Evolutionary conservation across 2,888 invertebrate species (phyloP), one percentile per base, ranked within the genome.

Genomic region (Tanypteryx hageni): DNA sequence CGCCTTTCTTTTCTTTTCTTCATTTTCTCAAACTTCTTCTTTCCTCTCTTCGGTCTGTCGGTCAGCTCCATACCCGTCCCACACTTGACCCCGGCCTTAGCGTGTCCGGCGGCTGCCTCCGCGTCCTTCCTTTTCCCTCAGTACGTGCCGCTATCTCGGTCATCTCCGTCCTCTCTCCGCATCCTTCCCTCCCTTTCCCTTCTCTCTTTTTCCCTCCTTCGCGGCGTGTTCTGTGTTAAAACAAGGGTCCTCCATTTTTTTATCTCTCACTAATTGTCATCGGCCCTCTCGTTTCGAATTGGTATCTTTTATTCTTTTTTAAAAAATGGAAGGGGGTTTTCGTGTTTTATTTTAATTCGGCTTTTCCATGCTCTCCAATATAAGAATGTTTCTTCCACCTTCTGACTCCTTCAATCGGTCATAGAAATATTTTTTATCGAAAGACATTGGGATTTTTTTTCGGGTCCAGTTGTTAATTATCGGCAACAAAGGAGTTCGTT

Each of bases 231-330:
- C 44, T 31, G 56, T n/a, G 64, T 44, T 64, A 4, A 10, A 44
- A 44, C 44, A 89, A 68, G 68, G 68, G 27, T 7, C 61, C 31
- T 89, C 64, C 86, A 61, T 8, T 59, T 61, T 16, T 44, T 56
- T 18, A 68, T 89, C 61, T 64, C 44, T 68, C 68, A n/a, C 89
- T 89, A 89, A 89, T 89, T 64, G 64, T 64, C 89, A 14, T 86
- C 89, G 14, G 59, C 18, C 44, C 11, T 18, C 18, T 64, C 44
- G 44, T 64, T 89, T 44, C 44, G 44, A 59, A 89, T n/a, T n/a
- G 68, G 64, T 89, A 89, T 68, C 83, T 13, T 44, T 18, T 44
- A 89, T n/a, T 44, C 68, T 64, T 18, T 61, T 86, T 76, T 89
- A 18, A n/a, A 18, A 11, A n/a, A 8, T 64, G 13, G 27, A 27